Evolutionary conservation across 2,888 invertebrate genomes (phyloP), one percentile per base, ranked within the genome.

Genomic region (Sarcophaga variegata): DNA sequence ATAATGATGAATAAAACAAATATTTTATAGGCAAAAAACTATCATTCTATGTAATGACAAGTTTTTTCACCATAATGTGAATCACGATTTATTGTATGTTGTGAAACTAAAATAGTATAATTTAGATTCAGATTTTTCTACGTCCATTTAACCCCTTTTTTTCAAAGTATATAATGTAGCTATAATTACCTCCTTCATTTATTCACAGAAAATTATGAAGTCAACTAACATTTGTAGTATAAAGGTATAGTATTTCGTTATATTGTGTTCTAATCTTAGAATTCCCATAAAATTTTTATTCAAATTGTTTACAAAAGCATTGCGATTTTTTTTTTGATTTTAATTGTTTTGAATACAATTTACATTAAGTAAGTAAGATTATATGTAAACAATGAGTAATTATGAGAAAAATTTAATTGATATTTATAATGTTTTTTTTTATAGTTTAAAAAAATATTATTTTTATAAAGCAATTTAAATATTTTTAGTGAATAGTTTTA

Each of bases 331-430:
- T 49, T 54, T 54, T 54, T 14, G 0, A 62, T 75, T 81, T 3
- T 37, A 75, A 69, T 75, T 81, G 37, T 27, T 63, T 83, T 69
- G 45, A 25, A 22, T 77, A 45, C 54, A 72, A 67, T 83, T 67
- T 63, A 67, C 62, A 78, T 77, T 83, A 72, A 72, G 71, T 71
- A 20, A 37, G 37, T 59, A 72, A 17, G 3, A 47, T 71, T 80
- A 27, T 67, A 22, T 59, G 12, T 14, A 71, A 54, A 77, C 63
- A 64, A 70, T 17, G 54, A 70, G 37, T 71, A 77, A 77, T 82
- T 77, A 71, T 77, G 82, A 37, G 82, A 82, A 82, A 66, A 59
- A 69, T 47, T 54, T 69, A 70, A 69, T 82, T 47, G 54, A 66
- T 66, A 20, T 4, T 67, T 45, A 67, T 67, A 67, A 67, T 67